These are phyloP conservation scores for Microtus richardsoni DNA, from an alignment of 2,113 vertebrate genomes.

Conservation along the genomic window DNA sequence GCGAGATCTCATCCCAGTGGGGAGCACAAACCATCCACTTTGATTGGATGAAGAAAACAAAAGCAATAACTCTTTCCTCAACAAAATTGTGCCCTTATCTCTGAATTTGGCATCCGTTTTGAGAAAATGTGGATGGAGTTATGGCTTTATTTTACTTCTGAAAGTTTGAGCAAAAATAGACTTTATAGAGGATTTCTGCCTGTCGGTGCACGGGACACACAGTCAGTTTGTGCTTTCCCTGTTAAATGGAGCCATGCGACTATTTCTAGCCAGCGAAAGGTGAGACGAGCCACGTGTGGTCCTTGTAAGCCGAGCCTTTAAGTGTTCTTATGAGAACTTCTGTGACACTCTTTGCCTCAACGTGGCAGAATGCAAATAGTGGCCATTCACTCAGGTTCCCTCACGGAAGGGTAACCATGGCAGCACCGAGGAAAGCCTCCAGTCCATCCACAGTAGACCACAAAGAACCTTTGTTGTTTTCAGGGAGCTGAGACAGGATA, in stretches of 20 bases:
- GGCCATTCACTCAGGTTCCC: neutral
- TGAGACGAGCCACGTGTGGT: neutral
- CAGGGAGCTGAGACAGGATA: neutral
- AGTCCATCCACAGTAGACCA: neutral
- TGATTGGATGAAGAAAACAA: neutral
- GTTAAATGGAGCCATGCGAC: neutral
- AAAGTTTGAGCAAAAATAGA: slow-evolving; percentile 11
- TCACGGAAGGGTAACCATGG: neutral
- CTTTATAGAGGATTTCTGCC: neutral
- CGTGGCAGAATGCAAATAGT: neutral
- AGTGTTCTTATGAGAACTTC: neutral
- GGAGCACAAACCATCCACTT: neutral
- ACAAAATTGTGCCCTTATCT: slow-evolving; percentile 52
- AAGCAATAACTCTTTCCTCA: slow-evolving; percentile 28
- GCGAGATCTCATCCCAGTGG: neutral
- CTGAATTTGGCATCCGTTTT: slow-evolving; percentile 4
- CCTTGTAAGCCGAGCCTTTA: neutral
- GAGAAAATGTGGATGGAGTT: neutral
- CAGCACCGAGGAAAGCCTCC: neutral
- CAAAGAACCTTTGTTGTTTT: neutral
- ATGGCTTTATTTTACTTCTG: slow-evolving; percentile 30
- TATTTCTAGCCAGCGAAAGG: neutral
- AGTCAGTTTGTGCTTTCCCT: neutral
- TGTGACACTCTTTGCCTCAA: neutral
- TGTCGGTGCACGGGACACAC: neutral